Percentiles rank a stretch among this genome's conserved stretches.
Evolutionary conservation across 2,888 invertebrate species (phyloP).

Genomic region (Cetonia aurata): DNA sequence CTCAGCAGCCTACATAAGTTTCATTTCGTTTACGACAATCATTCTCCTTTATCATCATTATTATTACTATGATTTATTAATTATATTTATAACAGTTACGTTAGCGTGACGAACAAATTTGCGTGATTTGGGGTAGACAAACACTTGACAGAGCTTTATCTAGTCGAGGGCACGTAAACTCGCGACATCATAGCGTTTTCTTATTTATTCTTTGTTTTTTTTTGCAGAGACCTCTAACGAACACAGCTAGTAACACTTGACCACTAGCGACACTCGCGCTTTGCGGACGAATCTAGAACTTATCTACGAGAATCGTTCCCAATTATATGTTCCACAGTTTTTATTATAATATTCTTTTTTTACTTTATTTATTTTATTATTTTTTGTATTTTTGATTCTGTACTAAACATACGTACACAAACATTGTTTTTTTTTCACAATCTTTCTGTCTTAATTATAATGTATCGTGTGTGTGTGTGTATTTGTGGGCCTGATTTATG

Average conservation of each 20-base stretch:
- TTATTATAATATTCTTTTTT: conserved; percentile 42
- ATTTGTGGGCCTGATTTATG: not conserved
- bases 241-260: conserved; percentile 66
- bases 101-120: conserved; percentile 4
- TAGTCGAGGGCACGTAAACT: conserved; percentile 49
- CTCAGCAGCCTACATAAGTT: conserved; percentile 42
- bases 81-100: conserved; percentile 23
- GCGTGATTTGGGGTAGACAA: not conserved
- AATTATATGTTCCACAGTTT: conserved; percentile 60
- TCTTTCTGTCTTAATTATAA: conserved; percentile 53
- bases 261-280: conserved; percentile 64
- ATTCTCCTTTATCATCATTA: conserved; percentile 25
- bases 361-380: conserved; percentile 57
- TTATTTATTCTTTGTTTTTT: conserved; percentile 28
- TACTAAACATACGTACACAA: conserved; percentile 67
- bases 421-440: conserved; percentile 60
- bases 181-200: conserved; percentile 51
- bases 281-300: conserved; percentile 65
- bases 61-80: conserved; percentile 25
- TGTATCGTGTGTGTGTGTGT: conserved; percentile 2
- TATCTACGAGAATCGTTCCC: conserved; percentile 64
- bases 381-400: conserved; percentile 64
- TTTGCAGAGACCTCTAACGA: conserved; percentile 65
- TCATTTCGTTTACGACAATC: conserved; percentile 22
- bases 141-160: not conserved